These are phyloP conservation scores for Myotis pilosus DNA, from an alignment of 2,797 vertebrate genomes.

Conservation along the genomic window DNA sequence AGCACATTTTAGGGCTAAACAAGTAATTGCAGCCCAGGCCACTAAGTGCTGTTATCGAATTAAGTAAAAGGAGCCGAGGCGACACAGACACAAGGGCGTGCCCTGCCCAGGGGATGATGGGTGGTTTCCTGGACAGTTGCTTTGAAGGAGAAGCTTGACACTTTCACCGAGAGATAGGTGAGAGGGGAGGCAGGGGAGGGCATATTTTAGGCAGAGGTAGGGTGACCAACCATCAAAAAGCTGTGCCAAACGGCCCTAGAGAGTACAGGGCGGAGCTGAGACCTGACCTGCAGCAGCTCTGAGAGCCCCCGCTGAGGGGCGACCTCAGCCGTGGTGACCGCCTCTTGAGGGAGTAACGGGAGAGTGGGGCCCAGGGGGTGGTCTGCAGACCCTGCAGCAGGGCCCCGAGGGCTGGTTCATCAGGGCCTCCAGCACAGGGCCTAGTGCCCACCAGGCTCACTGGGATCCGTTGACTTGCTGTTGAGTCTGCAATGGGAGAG, in stretches of 20 bases:
- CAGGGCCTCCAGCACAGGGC: neutral
- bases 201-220: neutral
- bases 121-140: neutral
- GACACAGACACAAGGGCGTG: accelerated
- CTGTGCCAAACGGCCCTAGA: too few relatives aligned
- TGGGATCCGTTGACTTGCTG: neutral
- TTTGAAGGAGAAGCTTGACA: neutral
- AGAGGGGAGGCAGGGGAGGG: neutral
- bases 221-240: neutral
- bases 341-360: neutral
- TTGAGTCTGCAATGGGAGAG: neutral
- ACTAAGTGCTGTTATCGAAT: neutral
- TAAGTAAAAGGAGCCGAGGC: neutral
- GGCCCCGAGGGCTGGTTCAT: neutral
- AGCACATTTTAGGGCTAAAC: neutral
- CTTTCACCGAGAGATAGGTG: neutral
- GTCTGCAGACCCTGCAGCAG: neutral
- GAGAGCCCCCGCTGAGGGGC: neutral
- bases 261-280: neutral
- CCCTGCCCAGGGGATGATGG: neutral
- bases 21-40: accelerated
- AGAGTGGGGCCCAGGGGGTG: neutral
- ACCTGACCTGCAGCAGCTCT: neutral
- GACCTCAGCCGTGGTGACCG: neutral
- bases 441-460: accelerated